phyloP scores from a whole-genome alignment of 2,113 vertebrate species.

The Nicator chloris region DNA sequence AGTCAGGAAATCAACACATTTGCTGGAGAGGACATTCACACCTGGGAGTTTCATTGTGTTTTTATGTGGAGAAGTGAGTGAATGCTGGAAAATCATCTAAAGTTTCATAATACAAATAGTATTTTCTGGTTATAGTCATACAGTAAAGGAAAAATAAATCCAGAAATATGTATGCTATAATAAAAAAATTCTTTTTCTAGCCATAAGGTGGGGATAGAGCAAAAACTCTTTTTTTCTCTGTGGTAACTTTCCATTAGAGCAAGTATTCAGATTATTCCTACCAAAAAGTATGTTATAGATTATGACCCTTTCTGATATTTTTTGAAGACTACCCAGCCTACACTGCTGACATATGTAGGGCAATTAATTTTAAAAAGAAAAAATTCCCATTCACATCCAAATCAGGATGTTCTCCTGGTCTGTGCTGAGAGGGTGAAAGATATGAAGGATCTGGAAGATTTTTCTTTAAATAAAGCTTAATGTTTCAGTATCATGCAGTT shows the following conservation, averaged over 20 bases:
- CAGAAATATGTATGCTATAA: neutral
- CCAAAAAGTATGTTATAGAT: neutral
- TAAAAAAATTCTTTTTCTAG: conserved; percentile 39
- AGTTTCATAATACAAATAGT: neutral
- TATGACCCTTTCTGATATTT: neutral
- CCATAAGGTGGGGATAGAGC: conserved; percentile 67
- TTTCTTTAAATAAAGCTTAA: neutral
- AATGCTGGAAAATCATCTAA: neutral
- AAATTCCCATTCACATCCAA: neutral
- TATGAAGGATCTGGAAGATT: neutral
- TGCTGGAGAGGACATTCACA: neutral
- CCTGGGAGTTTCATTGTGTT: neutral
- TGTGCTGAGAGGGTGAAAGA: neutral
- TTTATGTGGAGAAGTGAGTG: neutral
- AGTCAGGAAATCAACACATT: neutral
- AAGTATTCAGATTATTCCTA: neutral
- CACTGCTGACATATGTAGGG: neutral
- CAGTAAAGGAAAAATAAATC: neutral
- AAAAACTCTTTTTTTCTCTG: conserved; percentile 2
- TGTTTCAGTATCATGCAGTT: neutral
- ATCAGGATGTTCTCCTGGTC: neutral
- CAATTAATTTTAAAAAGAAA: neutral
- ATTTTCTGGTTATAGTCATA: neutral
- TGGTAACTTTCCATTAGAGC: neutral
- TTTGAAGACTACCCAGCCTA: neutral